Percentiles rank a stretch among this genome's conserved stretches.
These are phyloP conservation scores for Heliopora coerulea DNA, from an alignment of 92 coral and sea anemone species.

Conservation along the genomic window DNA sequence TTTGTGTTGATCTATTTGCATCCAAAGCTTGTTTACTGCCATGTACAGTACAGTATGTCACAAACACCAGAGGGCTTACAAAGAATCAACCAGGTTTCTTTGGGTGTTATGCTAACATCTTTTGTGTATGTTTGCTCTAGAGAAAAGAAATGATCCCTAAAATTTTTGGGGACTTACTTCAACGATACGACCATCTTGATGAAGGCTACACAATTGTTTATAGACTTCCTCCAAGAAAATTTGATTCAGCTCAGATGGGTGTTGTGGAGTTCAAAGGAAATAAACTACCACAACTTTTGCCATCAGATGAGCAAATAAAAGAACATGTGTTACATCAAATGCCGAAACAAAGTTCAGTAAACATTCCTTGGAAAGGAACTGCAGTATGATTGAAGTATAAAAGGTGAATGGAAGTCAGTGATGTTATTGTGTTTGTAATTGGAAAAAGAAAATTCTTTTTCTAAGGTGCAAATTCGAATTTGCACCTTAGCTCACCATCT, in stretches of 20 bases:
- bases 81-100: too few relatives aligned
- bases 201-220: constrained; percentile 84
- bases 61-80: too few relatives aligned
- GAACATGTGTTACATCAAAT: constrained; percentile 33
- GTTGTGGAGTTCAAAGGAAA: constrained; percentile 88
- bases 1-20: too few relatives aligned
- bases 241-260: constrained; percentile 94
- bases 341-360: constrained; percentile 35
- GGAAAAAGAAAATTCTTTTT: background rate
- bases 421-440: background rate
- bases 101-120: too few relatives aligned
- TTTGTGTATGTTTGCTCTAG: constrained; percentile 41
- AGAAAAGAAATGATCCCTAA: constrained; percentile 91
- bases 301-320: constrained; percentile 66
- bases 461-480: too few relatives aligned
- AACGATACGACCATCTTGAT: constrained; percentile 60
- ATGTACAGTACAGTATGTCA: too few relatives aligned
- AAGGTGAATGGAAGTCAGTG: background rate
- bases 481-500: too few relatives aligned
- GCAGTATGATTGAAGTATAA: constrained; percentile 60
- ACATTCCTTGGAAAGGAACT: constrained; percentile 81
- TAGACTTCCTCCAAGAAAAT: constrained; percentile 88
- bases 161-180: constrained; percentile 88
- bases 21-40: too few relatives aligned
- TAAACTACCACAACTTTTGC: constrained; percentile 71